phyloP scores from a whole-genome alignment of 2,888 invertebrate genomes.

The Adelognathus sp. region DNA sequence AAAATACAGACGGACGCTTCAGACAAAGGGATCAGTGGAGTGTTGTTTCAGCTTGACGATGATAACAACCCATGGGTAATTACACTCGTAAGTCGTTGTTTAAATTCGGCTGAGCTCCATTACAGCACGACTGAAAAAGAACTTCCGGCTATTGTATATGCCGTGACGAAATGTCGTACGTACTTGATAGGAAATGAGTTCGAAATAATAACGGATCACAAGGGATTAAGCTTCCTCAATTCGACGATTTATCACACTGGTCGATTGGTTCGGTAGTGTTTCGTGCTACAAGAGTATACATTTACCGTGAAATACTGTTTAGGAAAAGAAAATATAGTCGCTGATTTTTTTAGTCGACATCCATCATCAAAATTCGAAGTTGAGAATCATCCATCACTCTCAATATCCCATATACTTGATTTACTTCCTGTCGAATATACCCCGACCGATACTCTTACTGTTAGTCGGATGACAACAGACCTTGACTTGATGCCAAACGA shows the following conservation, averaged over 20 bases:
- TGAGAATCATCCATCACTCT: too few species aligned
- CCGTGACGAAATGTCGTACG: conserved; percentile 64
- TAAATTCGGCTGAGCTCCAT: conserved; percentile 50
- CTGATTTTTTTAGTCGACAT: conserved; percentile 66
- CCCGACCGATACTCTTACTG: too few species aligned
- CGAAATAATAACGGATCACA: conserved; percentile 67
- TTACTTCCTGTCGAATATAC: too few species aligned
- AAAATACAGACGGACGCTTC: conserved; percentile 61
- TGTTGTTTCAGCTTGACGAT: conserved; percentile 51
- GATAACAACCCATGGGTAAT: conserved; percentile 36
- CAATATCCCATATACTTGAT: too few species aligned
- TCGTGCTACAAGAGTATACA: conserved; percentile 64
- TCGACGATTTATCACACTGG: conserved; percentile 62
- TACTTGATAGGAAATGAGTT: conserved; percentile 63
- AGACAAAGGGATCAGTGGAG: conserved; percentile 55
- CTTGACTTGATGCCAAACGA: too few species aligned
- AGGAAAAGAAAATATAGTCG: conserved; percentile 65
- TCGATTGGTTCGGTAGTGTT: conserved; percentile 65
- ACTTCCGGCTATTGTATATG: conserved; percentile 62
- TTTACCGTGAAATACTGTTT: conserved; percentile 60
- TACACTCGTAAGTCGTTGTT: conserved; percentile 62
- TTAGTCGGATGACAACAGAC: too few species aligned
- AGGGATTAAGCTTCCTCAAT: conserved; percentile 64
- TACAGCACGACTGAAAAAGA: conserved; percentile 67
- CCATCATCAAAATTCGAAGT: conserved; percentile 19